Evolutionary conservation across 2,888 invertebrate genomes (phyloP).

Genomic region (Listrodromus nycthemerus): DNA sequence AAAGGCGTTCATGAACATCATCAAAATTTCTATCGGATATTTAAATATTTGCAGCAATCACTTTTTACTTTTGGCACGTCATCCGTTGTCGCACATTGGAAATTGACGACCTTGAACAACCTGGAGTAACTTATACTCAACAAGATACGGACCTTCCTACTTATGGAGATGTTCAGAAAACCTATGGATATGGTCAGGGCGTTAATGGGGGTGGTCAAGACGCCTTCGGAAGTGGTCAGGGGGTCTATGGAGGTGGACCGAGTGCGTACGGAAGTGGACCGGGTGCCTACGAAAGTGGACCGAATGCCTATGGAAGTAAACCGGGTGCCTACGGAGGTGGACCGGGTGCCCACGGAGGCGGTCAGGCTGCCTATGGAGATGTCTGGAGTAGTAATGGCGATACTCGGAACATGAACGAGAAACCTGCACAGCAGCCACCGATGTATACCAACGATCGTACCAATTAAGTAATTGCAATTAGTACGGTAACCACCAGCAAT

Average conservation of each 20-base stretch:
- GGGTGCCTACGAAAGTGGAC: background rate
- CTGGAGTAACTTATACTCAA: background rate
- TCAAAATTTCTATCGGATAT: background rate
- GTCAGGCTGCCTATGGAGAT: background rate
- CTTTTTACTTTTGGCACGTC: constrained; percentile 28
- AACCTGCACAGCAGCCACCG: background rate
- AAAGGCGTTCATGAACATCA: background rate
- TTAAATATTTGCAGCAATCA: constrained; percentile 1
- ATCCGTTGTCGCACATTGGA: constrained; percentile 32
- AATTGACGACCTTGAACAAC: constrained; percentile 1
- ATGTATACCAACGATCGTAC: background rate
- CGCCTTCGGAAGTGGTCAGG: constrained; percentile 6
- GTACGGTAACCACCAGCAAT: too few relatives aligned
- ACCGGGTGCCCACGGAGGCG: background rate
- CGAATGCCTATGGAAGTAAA: background rate
- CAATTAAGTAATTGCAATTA: background rate
- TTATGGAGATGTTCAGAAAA: background rate
- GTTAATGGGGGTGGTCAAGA: background rate
- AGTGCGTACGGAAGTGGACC: background rate
- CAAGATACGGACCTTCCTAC: background rate
- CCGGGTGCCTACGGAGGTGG: background rate
- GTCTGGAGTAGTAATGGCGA: too few relatives aligned
- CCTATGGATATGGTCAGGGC: background rate
- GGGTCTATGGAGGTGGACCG: background rate
- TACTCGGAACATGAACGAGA: background rate